Conservation (phyloP, 2,797 vertebrate species). For the Sarcoramphus papa region DNA sequence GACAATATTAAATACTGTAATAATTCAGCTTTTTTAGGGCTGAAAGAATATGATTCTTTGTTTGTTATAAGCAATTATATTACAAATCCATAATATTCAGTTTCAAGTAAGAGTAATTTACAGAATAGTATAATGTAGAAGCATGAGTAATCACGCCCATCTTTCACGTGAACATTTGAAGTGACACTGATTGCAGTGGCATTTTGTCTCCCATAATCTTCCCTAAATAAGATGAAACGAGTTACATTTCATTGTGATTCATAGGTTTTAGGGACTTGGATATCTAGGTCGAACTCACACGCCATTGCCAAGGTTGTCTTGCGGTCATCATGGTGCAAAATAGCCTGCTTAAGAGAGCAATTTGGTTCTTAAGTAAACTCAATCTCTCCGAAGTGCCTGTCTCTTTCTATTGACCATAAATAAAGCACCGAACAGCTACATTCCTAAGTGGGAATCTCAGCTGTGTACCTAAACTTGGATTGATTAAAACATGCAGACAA, state of each 20-base stretch:
- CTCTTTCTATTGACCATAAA: not conserved
- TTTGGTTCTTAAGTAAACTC: not conserved
- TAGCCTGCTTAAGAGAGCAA: not conserved
- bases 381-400: not conserved
- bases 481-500: not conserved
- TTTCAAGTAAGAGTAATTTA: not conserved
- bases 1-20: not conserved
- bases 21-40: not conserved
- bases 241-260: not conserved
- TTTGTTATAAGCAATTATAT: constrained; percentile 9
- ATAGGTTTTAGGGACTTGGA: not conserved
- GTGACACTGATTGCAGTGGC: not conserved
- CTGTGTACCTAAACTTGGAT: not conserved
- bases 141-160: not conserved
- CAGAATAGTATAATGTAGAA: not conserved
- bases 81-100: not conserved
- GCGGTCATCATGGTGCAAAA: not conserved
- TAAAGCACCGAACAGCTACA: not conserved
- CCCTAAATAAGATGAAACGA: not conserved
- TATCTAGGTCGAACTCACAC: not conserved
- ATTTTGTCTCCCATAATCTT: constrained; percentile 1
- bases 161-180: constrained; percentile 9
- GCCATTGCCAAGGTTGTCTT: not conserved
- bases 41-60: not conserved
- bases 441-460: not conserved